A percentile compares a stretch with the other conserved stretches of the same genome.
These are phyloP conservation scores for Rhagologus leucostigma DNA, from an alignment of 2,113 vertebrate genomes.

Conservation along the genomic window DNA sequence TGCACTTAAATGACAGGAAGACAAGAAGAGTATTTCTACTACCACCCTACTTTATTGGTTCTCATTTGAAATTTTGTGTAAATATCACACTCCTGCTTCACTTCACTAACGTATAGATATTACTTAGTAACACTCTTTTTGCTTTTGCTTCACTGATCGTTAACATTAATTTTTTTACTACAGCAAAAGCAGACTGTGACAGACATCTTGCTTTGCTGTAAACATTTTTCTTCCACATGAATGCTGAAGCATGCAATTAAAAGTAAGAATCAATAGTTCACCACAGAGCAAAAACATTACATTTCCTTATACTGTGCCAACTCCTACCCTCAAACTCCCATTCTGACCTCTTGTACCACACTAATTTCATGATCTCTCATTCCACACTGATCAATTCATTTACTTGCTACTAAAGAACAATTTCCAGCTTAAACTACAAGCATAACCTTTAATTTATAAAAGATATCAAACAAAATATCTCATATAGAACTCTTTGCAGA, in stretches of 20 bases:
- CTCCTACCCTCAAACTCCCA: background rate
- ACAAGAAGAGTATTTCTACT: background rate
- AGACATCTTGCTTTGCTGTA: background rate
- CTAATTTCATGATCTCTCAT: background rate
- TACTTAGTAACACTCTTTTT: background rate
- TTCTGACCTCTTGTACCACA: background rate
- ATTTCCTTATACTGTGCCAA: background rate
- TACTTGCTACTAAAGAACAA: conserved; percentile 40
- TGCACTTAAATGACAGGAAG: background rate
- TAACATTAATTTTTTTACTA: background rate
- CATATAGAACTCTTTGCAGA: background rate
- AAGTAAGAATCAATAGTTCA: background rate
- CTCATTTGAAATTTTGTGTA: background rate
- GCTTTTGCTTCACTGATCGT: background rate
- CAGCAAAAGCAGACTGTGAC: background rate
- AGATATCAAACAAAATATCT: conserved; percentile 1
- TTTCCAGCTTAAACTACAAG: conserved; percentile 10
- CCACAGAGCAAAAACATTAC: background rate
- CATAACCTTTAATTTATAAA: conserved; percentile 46
- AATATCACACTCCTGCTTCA: background rate
- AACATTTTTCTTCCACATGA: background rate
- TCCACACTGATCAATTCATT: conserved; percentile 13
- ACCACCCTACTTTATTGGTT: background rate
- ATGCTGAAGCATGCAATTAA: background rate
- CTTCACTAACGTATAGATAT: background rate